Evolutionary conservation across 2,797 vertebrate species (phyloP), one percentile per base, ranked within the genome.

Genomic region (Crax fasciolata): DNA sequence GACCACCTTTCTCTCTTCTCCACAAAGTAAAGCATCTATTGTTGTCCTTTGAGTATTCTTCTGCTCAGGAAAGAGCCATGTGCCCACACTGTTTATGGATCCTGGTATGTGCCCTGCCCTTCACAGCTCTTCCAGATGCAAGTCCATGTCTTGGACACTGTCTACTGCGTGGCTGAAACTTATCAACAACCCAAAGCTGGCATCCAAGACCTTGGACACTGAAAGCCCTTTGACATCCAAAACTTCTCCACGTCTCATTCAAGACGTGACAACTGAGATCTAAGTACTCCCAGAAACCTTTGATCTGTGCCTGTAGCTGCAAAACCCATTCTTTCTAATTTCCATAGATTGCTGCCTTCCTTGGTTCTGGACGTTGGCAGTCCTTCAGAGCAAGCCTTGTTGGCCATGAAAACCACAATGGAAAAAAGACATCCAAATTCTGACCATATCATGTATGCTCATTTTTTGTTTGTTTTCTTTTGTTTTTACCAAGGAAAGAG

Each of bases 381-480:
- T 52, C 14, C 65, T 70, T 83, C 62, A 70, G 65, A 85, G 83
- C 13, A 51, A 54, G 20, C 21, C 16, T 32, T 68, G 32, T n/a
- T 68, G 38, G 55, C 18, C 54, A 32, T 13, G 19, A 71, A 79
- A 57, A 20, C 44, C 81, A 73, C 62, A 55, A 46, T 54, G 21
- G 39, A 76, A 62, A 54, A 77, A 91, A 28, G 14, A 63, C 13
- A 19, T 54, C 24, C 27, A 30, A 81, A 51, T 55, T 84, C 58
- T 84, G 72, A 59, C 20, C 19, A 1, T 35, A 46, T 57, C 3
- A 7, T 10, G 0, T 4, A 11, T 5, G 1, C 0, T 10, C 25
- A 13, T 27, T 27, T 35, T 27, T 55, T 28, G 11, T n/a, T 11
- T 19, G 52, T 55, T 55, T 44, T 44, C 18, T 7, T 14, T 10